A percentile compares a stretch with the other conserved stretches of the same genome.
Conservation (phyloP, 2,888 invertebrate species). For the Apantesis nais region DNA sequence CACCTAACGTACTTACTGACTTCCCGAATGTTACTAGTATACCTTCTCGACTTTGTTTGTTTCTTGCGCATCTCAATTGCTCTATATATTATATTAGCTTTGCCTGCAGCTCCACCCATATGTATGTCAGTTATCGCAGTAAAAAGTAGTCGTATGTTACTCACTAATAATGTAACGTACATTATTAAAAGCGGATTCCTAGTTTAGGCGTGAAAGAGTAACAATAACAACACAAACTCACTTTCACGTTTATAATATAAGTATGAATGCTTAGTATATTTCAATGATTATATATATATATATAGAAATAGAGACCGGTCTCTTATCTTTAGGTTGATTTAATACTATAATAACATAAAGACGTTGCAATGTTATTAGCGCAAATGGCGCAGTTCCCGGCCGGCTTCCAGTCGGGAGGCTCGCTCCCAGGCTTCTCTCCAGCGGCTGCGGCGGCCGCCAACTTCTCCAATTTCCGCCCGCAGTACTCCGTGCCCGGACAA, state of each 20-base stretch:
- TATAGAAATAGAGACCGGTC: not conserved
- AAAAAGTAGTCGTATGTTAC: too few species aligned
- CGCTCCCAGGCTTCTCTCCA: constrained; percentile 89
- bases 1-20: not conserved
- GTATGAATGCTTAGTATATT: not conserved
- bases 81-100: not conserved
- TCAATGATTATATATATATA: not conserved
- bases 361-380: constrained; percentile 75
- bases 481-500: constrained; percentile 88
- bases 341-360: constrained; percentile 16
- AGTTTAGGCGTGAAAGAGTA: too few species aligned
- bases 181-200: too few species aligned
- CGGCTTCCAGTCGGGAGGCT: constrained; percentile 90
- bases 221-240: too few species aligned
- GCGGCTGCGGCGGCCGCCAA: constrained; percentile 91
- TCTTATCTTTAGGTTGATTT: constrained; percentile 2
- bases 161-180: too few species aligned
- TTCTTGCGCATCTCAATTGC: not conserved
- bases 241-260: too few species aligned
- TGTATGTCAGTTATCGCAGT: too few species aligned
- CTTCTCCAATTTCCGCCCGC: constrained; percentile 96
- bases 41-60: not conserved
- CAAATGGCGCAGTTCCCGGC: constrained; percentile 94
- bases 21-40: not conserved
- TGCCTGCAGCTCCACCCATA: too few species aligned